Evolutionary conservation across 2,888 invertebrate species (phyloP).

Genomic region (Drosophila putrida): DNA sequence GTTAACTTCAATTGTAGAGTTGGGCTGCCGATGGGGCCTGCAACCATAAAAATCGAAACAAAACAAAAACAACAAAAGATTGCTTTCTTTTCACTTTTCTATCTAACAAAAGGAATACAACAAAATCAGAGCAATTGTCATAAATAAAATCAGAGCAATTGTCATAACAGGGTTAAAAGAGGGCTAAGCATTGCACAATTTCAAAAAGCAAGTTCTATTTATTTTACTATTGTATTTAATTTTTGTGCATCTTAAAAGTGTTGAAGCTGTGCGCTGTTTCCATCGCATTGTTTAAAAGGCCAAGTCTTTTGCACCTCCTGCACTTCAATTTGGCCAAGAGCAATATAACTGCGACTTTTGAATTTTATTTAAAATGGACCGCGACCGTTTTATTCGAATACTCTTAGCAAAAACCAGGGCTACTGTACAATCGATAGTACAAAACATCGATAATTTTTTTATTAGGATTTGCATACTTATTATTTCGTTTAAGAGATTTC

Average conservation of each 20-base stretch:
- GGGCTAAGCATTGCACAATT: too few relatives aligned
- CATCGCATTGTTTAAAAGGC: not conserved
- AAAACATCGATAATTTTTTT: not conserved
- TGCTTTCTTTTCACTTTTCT: too few relatives aligned
- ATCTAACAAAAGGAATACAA: too few relatives aligned
- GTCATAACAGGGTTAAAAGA: too few relatives aligned
- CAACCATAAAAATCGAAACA: too few relatives aligned
- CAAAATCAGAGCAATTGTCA: too few relatives aligned
- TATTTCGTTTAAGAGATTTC: not conserved
- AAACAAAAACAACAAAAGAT: too few relatives aligned
- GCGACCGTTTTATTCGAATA: constrained; percentile 9
- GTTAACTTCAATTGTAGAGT: too few relatives aligned
- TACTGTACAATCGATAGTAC: constrained; percentile 1
- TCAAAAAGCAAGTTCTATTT: not conserved
- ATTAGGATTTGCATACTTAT: not conserved
- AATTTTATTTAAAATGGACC: too few relatives aligned
- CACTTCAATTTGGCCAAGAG: not conserved
- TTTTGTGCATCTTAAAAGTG: not conserved
- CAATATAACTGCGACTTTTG: not conserved
- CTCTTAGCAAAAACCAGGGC: constrained; percentile 4
- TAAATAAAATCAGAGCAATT: too few relatives aligned
- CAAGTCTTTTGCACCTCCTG: not conserved
- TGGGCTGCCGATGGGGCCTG: too few relatives aligned
- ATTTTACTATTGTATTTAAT: too few relatives aligned
- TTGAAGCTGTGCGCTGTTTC: not conserved